Conservation (phyloP, 2,888 invertebrate genomes). For the Hedychridium roseum region DNA sequence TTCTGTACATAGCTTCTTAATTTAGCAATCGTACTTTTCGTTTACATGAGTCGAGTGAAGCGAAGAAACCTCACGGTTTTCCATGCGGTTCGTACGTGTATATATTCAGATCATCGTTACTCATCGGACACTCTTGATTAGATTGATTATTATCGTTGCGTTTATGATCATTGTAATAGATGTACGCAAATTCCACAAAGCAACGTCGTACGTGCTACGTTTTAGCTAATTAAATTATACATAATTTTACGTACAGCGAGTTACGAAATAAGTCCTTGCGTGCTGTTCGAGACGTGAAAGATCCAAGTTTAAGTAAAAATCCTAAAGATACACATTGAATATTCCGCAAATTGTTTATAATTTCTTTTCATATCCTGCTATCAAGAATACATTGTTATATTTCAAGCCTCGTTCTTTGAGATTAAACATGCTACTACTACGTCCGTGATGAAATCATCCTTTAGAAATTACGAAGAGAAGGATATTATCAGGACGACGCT, state of each 20-base stretch:
- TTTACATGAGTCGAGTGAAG: not conserved
- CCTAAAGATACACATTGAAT: constrained; percentile 34
- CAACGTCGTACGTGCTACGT: constrained; percentile 50
- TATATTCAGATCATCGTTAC: constrained; percentile 55
- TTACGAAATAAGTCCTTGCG: constrained; percentile 27
- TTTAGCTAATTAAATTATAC: constrained; percentile 36
- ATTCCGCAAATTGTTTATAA: constrained; percentile 36
- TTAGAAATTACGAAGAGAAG: not conserved
- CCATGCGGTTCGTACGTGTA: constrained; percentile 53
- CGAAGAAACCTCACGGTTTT: constrained; percentile 47
- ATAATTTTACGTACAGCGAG: constrained; percentile 23
- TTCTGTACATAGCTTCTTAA: constrained; percentile 37
- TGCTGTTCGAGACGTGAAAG: constrained; percentile 19
- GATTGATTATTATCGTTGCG: constrained; percentile 34
- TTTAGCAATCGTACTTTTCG: constrained; percentile 3
- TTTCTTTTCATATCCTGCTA: constrained; percentile 17
- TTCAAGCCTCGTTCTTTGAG: not conserved
- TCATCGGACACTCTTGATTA: constrained; percentile 52
- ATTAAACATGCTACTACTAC: not conserved
- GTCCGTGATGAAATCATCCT: not conserved
- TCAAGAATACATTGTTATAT: not conserved
- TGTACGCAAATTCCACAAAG: constrained; percentile 31
- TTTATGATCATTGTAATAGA: constrained; percentile 32
- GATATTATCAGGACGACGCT: too few relatives aligned
- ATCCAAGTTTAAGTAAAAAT: constrained; percentile 24